phyloP scores from a whole-genome alignment of 2,113 vertebrate genomes.

The Tetraodon nigroviridis region DNA sequence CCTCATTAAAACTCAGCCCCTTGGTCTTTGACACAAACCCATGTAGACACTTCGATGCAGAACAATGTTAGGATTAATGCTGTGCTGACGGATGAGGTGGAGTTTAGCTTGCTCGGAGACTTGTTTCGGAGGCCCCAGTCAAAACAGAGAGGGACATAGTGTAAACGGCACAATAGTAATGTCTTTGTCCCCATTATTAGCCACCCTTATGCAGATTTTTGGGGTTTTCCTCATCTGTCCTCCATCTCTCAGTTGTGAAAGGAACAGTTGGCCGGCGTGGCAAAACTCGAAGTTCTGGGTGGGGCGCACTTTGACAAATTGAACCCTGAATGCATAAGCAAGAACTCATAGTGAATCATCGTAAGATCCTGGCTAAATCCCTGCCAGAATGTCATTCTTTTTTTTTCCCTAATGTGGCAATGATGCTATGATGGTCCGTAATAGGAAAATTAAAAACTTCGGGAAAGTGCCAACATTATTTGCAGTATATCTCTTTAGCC shows the following conservation, averaged over 20 bases:
- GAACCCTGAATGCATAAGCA: conserved; percentile 28
- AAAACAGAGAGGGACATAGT: conserved; percentile 41
- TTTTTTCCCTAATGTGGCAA: conserved; percentile 31
- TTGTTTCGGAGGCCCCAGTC: conserved; percentile 4
- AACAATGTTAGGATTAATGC: conserved; percentile 36
- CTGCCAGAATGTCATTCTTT: conserved; percentile 34
- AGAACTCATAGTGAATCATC: conserved; percentile 27
- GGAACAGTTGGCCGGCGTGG: conserved; percentile 36
- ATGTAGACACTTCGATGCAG: conserved; percentile 14
- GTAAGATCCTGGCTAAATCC: conserved; percentile 11
- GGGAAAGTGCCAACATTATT: conserved; percentile 24
- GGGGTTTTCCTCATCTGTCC: conserved; percentile 38
- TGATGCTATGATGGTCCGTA: conserved; percentile 19
- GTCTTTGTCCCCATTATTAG: conserved; percentile 34
- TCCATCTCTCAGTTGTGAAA: conserved; percentile 31
- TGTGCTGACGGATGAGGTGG: conserved; percentile 25
- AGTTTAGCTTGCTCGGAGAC: conserved; percentile 24
- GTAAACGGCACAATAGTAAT: conserved; percentile 29
- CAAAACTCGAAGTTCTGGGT: conserved; percentile 51
- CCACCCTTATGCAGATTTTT: conserved; percentile 13
- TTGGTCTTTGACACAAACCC: background rate
- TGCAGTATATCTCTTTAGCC: conserved; percentile 33
- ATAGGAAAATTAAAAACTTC: conserved; percentile 39
- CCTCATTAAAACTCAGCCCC: conserved; percentile 47
- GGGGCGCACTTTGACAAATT: conserved; percentile 45